Conservation (phyloP, 2,888 invertebrate species). For the Drosophila anomelani region DNA sequence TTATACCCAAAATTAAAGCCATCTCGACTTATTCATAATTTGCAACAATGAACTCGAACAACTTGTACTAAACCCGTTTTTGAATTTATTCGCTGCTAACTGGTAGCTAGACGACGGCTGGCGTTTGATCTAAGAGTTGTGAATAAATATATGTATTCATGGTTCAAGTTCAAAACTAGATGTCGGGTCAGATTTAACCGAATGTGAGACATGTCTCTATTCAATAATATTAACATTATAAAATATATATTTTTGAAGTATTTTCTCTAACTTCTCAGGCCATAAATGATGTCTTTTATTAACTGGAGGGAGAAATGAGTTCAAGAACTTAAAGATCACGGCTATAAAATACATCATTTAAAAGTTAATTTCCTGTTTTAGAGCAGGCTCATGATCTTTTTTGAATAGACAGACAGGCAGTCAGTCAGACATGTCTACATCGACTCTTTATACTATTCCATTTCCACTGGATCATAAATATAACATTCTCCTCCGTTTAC, state of each 20-base stretch:
- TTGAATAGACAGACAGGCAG: no score
- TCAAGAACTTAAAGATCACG: neutral
- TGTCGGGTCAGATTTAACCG: neutral
- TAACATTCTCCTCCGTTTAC: no score
- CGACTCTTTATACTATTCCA: no score
- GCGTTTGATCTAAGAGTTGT: slow-evolving; percentile 18
- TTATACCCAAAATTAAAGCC: slow-evolving; percentile 52
- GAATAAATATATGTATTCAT: neutral
- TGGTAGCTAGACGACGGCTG: slow-evolving; percentile 19
- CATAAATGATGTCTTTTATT: neutral
- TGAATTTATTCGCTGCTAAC: slow-evolving; percentile 43
- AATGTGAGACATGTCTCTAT: neutral
- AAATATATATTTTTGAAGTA: neutral
- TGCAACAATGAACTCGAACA: slow-evolving; percentile 74
- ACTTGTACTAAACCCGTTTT: slow-evolving; percentile 65
- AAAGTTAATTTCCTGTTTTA: no score
- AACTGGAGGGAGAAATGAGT: neutral
- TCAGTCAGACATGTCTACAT: no score
- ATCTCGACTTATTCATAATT: slow-evolving; percentile 57
- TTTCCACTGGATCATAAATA: no score
- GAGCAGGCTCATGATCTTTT: no score
- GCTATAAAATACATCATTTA: neutral
- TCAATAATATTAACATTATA: neutral
- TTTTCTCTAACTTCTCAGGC: neutral
- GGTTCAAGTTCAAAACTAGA: slow-evolving; percentile 5